A percentile compares a stretch with the other conserved stretches of the same genome.
Evolutionary conservation across 2,113 vertebrate species (phyloP).

Genomic region (Platichthys flesus): DNA sequence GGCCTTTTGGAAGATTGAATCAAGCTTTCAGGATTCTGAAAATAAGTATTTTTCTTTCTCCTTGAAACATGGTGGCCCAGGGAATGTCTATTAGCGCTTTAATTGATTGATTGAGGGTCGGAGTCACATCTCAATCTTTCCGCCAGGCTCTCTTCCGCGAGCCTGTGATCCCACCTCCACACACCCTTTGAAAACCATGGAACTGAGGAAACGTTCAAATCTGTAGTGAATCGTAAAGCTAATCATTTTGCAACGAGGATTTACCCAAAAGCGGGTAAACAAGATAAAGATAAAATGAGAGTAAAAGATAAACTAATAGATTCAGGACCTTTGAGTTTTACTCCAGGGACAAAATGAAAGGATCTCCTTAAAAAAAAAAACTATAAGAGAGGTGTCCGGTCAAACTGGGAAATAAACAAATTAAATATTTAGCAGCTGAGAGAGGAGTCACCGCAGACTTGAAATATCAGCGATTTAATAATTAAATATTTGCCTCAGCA

Average conservation of each 20-base stretch:
- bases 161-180: too few relatives aligned
- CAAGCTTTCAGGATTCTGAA: constrained; percentile 54
- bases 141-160: constrained; percentile 12
- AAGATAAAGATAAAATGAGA: neutral
- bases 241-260: neutral
- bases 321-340: neutral
- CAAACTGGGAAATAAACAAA: constrained; percentile 25
- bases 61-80: constrained; percentile 57
- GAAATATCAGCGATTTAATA: constrained; percentile 26
- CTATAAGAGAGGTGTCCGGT: neutral
- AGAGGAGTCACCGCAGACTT: constrained; percentile 16
- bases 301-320: neutral
- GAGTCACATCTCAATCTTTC: constrained; percentile 63
- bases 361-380: neutral
- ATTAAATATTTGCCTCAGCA: constrained; percentile 5
- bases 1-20: constrained; percentile 41
- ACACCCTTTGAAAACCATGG: too few relatives aligned
- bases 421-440: constrained; percentile 3
- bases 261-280: neutral
- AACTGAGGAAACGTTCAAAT: neutral
- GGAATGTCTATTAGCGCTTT: constrained; percentile 67
- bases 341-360: neutral
- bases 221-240: too few relatives aligned
- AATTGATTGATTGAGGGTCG: constrained; percentile 72
- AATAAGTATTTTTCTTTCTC: constrained; percentile 55